phyloP scores from a whole-genome alignment of 2,888 invertebrate genomes.

The Microctonus brassicae region DNA sequence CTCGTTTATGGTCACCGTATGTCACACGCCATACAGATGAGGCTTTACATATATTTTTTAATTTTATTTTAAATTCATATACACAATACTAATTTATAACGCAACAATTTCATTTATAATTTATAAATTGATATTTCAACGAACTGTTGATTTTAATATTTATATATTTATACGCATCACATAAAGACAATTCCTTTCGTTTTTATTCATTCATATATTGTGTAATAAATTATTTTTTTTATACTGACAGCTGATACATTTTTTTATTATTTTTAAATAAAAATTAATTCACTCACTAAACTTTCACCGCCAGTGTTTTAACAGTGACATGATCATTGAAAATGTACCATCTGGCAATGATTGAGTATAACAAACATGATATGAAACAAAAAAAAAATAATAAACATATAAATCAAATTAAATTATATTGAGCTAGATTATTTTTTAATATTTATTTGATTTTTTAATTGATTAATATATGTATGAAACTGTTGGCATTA shows the following conservation, averaged over 20 bases:
- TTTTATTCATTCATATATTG: not conserved
- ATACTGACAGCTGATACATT: not conserved
- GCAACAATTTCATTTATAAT: not conserved
- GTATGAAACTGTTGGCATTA: no score
- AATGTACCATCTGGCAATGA: not conserved
- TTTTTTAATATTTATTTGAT: no score
- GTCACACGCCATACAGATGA: conserved; percentile 63
- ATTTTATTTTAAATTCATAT: no score
- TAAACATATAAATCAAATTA: not conserved
- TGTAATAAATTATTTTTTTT: not conserved
- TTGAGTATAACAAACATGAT: no score
- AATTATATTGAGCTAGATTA: no score
- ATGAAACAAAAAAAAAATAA: not conserved
- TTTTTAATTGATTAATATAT: no score
- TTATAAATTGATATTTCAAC: not conserved
- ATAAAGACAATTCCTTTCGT: no score
- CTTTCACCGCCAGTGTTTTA: not conserved
- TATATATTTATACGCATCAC: no score
- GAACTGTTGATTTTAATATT: no score
- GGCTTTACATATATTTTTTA: conserved; percentile 52
- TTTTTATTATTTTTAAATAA: no score
- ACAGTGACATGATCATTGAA: not conserved
- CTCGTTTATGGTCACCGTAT: conserved; percentile 60
- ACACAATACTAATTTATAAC: not conserved
- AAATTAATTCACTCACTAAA: no score